Percentiles rank a stretch among this genome's conserved stretches.
phyloP scores from a whole-genome alignment of 2,113 vertebrate species.

The Miniopterus natalensis region DNA sequence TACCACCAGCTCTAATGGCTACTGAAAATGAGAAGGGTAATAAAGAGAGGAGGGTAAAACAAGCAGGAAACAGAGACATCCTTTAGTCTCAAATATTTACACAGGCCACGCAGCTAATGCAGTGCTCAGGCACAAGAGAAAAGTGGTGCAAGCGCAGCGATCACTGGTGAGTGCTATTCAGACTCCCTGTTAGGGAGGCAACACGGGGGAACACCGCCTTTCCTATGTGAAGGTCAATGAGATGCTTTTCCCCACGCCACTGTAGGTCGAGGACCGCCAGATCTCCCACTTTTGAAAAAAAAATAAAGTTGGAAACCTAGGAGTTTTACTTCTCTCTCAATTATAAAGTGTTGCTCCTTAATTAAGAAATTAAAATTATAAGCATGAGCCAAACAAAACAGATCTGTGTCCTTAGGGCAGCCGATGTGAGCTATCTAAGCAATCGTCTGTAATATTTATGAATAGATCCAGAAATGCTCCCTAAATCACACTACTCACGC shows the following conservation, averaged over 20 bases:
- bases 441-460: background rate
- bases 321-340: background rate
- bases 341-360: constrained; percentile 33
- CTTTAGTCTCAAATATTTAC: background rate
- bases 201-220: no score
- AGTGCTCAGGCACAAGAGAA: background rate
- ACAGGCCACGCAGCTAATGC: background rate
- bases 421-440: background rate
- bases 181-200: background rate
- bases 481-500: background rate
- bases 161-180: background rate
- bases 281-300: background rate
- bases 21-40: background rate
- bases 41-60: background rate
- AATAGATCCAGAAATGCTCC: background rate
- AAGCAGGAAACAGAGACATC: background rate
- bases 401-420: background rate
- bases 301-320: background rate
- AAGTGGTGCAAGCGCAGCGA: background rate
- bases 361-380: constrained; percentile 25
- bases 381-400: background rate
- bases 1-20: background rate
- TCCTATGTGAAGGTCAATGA: no score
- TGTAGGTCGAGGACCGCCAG: background rate
- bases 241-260: background rate